Evolutionary conservation across 2,113 vertebrate species (phyloP).

Genomic region (Tachycineta bicolor): DNA sequence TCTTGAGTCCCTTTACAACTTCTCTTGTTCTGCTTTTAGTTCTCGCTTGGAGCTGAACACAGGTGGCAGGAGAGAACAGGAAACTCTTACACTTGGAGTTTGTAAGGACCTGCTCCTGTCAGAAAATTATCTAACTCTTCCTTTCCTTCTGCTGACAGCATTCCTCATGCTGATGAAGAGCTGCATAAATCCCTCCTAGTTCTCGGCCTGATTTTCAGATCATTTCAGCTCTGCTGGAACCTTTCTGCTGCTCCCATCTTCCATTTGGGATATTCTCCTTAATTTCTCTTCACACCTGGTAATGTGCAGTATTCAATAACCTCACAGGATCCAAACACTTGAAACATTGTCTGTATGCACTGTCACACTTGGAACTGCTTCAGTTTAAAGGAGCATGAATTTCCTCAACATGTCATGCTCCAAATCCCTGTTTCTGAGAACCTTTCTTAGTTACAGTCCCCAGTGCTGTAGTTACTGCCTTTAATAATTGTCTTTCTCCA

Average conservation of each 20-base stretch:
- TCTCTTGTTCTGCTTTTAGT: neutral
- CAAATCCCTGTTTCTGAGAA: neutral
- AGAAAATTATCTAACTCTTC: neutral
- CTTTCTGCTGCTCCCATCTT: neutral
- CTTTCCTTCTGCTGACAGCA: neutral
- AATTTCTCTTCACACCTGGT: neutral
- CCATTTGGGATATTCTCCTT: neutral
- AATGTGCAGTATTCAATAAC: neutral
- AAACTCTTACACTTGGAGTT: neutral
- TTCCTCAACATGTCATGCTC: neutral
- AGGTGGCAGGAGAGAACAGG: neutral
- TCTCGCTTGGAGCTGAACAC: neutral
- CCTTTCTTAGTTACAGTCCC: neutral
- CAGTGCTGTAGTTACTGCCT: neutral
- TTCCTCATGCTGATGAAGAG: neutral
- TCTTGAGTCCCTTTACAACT: neutral
- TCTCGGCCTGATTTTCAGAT: neutral
- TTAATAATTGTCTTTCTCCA: neutral
- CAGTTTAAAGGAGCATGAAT: neutral
- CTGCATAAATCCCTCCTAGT: neutral
- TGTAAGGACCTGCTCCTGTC: neutral
- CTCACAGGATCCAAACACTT: neutral
- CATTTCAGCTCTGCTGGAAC: neutral
- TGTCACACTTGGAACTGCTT: neutral
- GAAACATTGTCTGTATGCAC: neutral